phyloP scores from a whole-genome alignment of 1,140 invertebrate species.

The Pseudomyrmex pallidus region DNA sequence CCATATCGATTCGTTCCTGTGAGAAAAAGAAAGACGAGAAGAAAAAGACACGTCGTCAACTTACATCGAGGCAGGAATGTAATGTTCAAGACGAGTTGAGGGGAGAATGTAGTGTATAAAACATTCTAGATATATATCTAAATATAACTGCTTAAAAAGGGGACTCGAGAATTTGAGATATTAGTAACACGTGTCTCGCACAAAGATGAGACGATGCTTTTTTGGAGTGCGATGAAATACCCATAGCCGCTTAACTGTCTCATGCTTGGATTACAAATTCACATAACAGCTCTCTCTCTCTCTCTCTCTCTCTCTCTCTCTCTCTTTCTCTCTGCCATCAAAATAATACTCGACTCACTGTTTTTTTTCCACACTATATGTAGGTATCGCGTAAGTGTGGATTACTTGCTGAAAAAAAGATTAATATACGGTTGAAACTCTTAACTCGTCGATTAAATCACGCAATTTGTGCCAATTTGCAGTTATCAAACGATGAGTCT shows the following conservation, averaged over 20 bases:
- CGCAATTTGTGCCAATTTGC: no score
- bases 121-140: conserved; percentile 47
- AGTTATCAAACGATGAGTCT: no score
- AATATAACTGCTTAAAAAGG: conserved; percentile 56
- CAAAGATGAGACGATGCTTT: conserved; percentile 32
- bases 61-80: conserved; percentile 19
- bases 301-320: no score
- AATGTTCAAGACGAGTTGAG: conserved; percentile 18
- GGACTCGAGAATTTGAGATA: conserved; percentile 29
- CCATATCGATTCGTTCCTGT: conserved; percentile 21
- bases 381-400: neutral
- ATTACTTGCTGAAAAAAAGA: no score
- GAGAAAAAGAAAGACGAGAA: neutral
- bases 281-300: neutral
- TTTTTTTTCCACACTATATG: neutral
- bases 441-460: no score
- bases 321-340: neutral
- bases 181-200: conserved; percentile 55
- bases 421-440: no score
- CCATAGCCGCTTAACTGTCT: neutral
- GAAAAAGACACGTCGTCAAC: conserved; percentile 11
- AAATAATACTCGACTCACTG: neutral
- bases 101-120: conserved; percentile 28
- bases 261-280: neutral
- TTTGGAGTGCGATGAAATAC: conserved; percentile 22